Base-by-base conservation (phyloP, 2,113 vertebrate genomes). In the Cyanoramphus novaezelandiae region DNA sequence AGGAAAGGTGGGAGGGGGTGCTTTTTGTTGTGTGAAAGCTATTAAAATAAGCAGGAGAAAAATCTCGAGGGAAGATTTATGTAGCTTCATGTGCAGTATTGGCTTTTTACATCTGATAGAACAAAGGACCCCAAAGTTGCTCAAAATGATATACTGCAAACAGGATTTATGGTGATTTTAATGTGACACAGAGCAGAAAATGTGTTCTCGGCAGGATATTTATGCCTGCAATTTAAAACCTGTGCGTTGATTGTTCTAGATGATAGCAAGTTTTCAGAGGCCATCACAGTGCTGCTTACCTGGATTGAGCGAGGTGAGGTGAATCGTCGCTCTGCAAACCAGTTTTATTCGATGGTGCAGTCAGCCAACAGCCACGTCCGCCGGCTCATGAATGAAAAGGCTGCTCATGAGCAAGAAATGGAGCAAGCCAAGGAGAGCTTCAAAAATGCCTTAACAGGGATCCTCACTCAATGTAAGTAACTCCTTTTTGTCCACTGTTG, bases 331-430 rank as follows among this genome's bases (percentile, higher is more conserved):
- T 98, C 98, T 0, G 98, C 98, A 33, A 99, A 99, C 95, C 98
- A 99, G 53, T 99, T 99, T 95, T 99, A 99, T n/a, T 99, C 99
- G 9, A 99, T 99, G 99, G 98, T 99, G 53, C 99, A 99, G 97
- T 99, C 98, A 0, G 98, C 98, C 88, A 99, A 99, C 92, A 99
- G 99, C 96, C 99, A 99, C 1, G 98, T 99, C 88, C 98, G 99
- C 59, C 97, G 98, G 35, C 98, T 99, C 55, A 99, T 99, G 98
- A 98, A 98, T 0, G 99, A 99, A n/a, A 99, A 99, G 86, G 99
- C 98, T 0, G 97, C 98, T 60, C 99, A 99, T 1, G 99, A 99
- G 86, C 98, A 99, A 37, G 98, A 98, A 47, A 98, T 99, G 98
- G 99, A 99, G 64, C 98, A 98, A 70, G 99, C 99, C 95, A 99